Base-by-base conservation (phyloP, 1,140 invertebrate species). In the Trachymyrmex cornetzi region DNA sequence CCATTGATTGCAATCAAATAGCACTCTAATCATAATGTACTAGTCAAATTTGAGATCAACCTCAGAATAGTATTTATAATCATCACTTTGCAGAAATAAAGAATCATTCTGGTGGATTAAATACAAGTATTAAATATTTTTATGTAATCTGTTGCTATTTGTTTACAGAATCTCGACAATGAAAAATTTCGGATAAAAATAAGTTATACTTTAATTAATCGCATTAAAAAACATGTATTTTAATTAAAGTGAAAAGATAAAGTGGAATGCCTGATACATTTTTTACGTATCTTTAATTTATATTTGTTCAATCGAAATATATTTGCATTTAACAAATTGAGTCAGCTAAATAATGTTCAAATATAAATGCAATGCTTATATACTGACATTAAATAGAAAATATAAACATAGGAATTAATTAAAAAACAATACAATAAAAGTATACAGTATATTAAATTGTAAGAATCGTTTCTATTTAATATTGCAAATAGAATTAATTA, bases 1-100 rank as follows among this genome's bases (percentile, higher is more conserved):
- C 50, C 57, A 61, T 77, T 81, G 50, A 81, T 71, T 88, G 84
- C 67, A 86, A 88, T 86, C 75, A 79, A 88, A 74, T 88, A 88
- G 87, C 75, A 74, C 61, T 59, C 59, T 74, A 55, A 27, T 72
- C 30, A 59, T 80, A 82, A 77, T 69, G 61, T 67, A 50, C 75
- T 85, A 74, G 53, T 85, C 53, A 59, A 24, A 67, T 80, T 69
- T 77, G 88, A 89, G 87, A 89, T 89, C 87, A 82, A 12, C 27
- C 44, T 77, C 34, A 71, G 53, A 64, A 74, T 59, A 48, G 12
- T 81, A 48, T 82, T 63, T 53, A 44, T 71, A 84, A 84, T 44
- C 66, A 22, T 11, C 16, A 30, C 14, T 48, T 61, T 63, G n/a
- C 50, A 75, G 59, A 75, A 44, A 64, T 57, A 57, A 66, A 67